These are phyloP conservation scores for Sturnus vulgaris DNA, from an alignment of 2,113 vertebrate genomes.

Conservation along the genomic window DNA sequence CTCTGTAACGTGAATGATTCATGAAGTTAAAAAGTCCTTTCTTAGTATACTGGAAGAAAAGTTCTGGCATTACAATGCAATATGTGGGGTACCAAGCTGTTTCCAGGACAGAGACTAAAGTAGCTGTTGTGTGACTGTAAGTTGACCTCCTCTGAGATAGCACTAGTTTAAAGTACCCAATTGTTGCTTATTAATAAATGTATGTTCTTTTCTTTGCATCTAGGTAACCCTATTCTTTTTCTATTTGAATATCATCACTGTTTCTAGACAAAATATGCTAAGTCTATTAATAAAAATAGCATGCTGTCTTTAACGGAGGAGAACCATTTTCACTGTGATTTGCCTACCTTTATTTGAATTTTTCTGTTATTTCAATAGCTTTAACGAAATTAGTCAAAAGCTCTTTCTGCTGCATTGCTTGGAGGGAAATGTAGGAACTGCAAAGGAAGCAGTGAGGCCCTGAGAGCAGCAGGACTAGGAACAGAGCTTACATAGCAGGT, in stretches of 20 bases:
- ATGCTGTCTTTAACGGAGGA: neutral
- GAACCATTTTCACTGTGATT: neutral
- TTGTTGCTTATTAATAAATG: neutral
- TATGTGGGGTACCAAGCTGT: neutral
- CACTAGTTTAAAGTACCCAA: neutral
- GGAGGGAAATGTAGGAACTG: conserved; percentile 22
- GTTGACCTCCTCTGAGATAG: neutral
- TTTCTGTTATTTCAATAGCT: neutral
- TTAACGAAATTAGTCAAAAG: conserved; percentile 34
- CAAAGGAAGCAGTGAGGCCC: neutral
- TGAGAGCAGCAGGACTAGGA: conserved; percentile 3
- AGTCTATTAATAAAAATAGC: neutral
- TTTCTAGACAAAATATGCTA: neutral
- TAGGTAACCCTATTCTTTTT: neutral
- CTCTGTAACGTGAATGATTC: conserved; percentile 42
- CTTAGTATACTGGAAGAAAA: neutral
- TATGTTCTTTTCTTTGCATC: neutral
- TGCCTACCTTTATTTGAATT: neutral
- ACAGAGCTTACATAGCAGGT: conserved; percentile 14
- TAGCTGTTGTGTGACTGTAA: conserved; percentile 32
- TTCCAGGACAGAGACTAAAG: conserved; percentile 20
- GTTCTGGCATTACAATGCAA: neutral
- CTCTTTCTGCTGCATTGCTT: neutral
- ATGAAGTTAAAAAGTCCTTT: conserved; percentile 37
- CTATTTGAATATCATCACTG: neutral